A percentile compares a stretch with the other conserved stretches of the same genome.
Conservation (phyloP, 2,888 invertebrate species). For the Clunio marinus region DNA sequence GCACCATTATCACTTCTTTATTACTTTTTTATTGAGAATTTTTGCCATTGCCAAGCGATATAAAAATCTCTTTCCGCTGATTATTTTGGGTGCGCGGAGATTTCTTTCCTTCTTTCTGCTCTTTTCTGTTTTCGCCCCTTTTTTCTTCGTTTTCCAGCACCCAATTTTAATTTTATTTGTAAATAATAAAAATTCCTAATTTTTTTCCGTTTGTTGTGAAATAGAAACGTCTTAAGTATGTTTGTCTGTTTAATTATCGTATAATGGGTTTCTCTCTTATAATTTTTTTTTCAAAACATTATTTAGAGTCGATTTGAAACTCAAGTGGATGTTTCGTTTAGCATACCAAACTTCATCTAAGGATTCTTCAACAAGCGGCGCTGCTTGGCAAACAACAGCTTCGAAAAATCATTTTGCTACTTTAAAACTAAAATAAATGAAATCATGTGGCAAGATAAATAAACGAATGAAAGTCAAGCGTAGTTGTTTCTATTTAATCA, state of each 20-base stretch:
- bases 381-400: not conserved
- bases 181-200: constrained; percentile 33
- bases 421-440: not conserved
- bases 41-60: constrained; percentile 10
- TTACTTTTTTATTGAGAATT: constrained; percentile 31
- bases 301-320: not conserved
- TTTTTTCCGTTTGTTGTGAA: not conserved
- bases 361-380: not conserved
- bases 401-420: not conserved
- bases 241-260: constrained; percentile 38
- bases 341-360: not conserved
- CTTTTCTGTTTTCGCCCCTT: not conserved
- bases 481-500: too few relatives aligned
- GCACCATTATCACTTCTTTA: constrained; percentile 34
- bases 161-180: constrained; percentile 32
- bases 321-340: constrained; percentile 12
- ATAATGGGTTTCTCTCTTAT: constrained; percentile 28
- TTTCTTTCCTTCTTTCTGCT: not conserved
- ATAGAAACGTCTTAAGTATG: constrained; percentile 35
- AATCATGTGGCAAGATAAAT: not conserved
- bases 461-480: not conserved
- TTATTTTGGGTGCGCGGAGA: not conserved
- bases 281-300: constrained; percentile 1
- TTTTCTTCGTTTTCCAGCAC: not conserved
- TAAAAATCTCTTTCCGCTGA: constrained; percentile 13